Conservation (phyloP, 2,113 vertebrate genomes). For the Melanotaenia duboulayi region DNA sequence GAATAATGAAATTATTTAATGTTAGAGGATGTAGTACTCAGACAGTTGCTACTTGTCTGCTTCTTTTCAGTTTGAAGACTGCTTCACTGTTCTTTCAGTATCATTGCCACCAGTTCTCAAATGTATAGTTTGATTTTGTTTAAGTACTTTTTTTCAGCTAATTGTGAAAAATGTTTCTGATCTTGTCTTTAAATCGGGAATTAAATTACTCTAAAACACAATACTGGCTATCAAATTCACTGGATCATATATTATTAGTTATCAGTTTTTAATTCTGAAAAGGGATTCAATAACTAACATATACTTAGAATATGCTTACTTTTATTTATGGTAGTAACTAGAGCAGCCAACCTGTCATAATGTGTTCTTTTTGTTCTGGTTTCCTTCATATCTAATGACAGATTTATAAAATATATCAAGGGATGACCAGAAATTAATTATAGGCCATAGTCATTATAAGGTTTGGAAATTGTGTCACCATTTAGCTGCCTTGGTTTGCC, state of each 20-base stretch:
- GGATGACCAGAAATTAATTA: background rate
- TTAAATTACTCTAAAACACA: too few relatives aligned
- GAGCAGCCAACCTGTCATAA: background rate
- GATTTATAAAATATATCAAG: background rate
- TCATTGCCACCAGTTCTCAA: background rate
- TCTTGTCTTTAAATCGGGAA: too few relatives aligned
- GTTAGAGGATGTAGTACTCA: conserved; percentile 22
- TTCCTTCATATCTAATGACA: background rate
- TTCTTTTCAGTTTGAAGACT: background rate
- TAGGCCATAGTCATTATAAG: background rate
- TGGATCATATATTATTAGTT: background rate
- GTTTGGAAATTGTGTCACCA: background rate
- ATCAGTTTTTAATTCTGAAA: too few relatives aligned
- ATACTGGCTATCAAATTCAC: too few relatives aligned
- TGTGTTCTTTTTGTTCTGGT: conserved; percentile 4
- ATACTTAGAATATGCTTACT: too few relatives aligned
- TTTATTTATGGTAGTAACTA: background rate
- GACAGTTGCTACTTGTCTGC: background rate
- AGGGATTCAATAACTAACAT: too few relatives aligned
- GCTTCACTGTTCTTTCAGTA: background rate
- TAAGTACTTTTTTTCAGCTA: background rate
- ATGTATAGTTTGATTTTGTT: background rate
- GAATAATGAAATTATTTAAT: conserved; percentile 26
- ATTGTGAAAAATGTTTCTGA: background rate
- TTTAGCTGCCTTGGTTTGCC: background rate